Evolutionary conservation across 2,113 vertebrate species (phyloP).

Genomic region (Pseudopipra pipra): DNA sequence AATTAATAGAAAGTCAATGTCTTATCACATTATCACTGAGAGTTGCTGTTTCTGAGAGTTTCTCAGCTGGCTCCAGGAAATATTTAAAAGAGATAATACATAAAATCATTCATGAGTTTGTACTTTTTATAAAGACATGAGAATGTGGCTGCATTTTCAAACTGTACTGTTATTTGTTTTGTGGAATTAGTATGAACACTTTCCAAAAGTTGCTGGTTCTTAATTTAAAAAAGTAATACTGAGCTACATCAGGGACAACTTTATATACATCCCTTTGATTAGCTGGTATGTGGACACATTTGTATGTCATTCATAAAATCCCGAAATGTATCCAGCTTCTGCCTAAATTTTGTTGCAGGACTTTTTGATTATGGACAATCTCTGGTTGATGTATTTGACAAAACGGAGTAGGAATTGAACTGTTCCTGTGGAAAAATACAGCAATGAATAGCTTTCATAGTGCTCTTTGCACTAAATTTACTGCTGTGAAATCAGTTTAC

Average conservation of each 20-base stretch:
- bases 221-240: neutral
- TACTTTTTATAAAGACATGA: slow-evolving; percentile 42
- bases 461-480: neutral
- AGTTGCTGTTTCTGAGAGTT: slow-evolving; percentile 19
- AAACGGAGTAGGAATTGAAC: neutral
- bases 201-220: neutral
- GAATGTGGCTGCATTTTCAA: slow-evolving; percentile 41
- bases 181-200: neutral
- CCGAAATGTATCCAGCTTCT: neutral
- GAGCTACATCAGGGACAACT: fast-evolving
- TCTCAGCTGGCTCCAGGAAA: slow-evolving; percentile 8
- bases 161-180: neutral
- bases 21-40: neutral
- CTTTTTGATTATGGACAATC: neutral
- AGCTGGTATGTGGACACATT: neutral
- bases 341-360: neutral
- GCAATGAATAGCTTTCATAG: neutral
- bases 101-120: slow-evolving; percentile 54
- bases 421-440: neutral
- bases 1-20: slow-evolving; percentile 59
- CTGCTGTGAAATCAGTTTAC: neutral
- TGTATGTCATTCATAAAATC: neutral
- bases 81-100: slow-evolving; percentile 43
- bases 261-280: neutral
- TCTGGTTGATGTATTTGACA: neutral